Evolutionary conservation across 2,797 vertebrate species (phyloP), one percentile per base, ranked within the genome.

Genomic region (Sebastes trivittatus): DNA sequence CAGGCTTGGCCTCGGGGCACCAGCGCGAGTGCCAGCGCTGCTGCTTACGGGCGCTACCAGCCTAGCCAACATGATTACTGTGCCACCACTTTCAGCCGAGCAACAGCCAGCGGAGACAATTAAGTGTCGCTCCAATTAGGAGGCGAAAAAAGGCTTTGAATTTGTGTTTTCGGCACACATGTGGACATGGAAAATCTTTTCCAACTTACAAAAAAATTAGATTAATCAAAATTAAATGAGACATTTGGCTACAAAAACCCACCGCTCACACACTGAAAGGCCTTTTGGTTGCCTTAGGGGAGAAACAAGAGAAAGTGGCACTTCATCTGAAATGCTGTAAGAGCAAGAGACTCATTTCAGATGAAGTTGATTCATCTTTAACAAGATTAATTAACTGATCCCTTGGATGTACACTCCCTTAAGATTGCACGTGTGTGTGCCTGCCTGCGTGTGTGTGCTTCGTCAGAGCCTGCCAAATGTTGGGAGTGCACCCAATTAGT

Each of bases 351-450:
- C 70, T 60, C 20, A 29, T 60, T 72, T 49, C 13, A 61, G 58
- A 61, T 23, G 58, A 61, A 42, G 38, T 72, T 23, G 58, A 72
- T 89, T 90, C 69, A 75, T 90, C 86, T 90, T 87, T 91, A 85
- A 90, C 84, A 90, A 92, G 89, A 94, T 93, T 90, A 94, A 95
- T 94, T 94, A 94, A 91, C 90, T 92, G 90, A 92, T 93, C 82
- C 77, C 84, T 80, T 34, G 85, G 75, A 90, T 91, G 76, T 84
- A 69, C 78, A 65, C 72, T 86, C 81, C 76, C 87, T 81, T 88
- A 82, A 89, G 83, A 85, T 80, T 5, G 30, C 58, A 70, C 23
- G n/a, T 32, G 75, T 85, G 52, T 55, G 52, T 55, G 69, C 49
- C 62, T 38, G 55, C 63, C 25, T 68, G 62, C 58, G 82, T 34